Evolutionary conservation across 2,113 vertebrate species (phyloP).

Genomic region (Ranitomeya imitator): DNA sequence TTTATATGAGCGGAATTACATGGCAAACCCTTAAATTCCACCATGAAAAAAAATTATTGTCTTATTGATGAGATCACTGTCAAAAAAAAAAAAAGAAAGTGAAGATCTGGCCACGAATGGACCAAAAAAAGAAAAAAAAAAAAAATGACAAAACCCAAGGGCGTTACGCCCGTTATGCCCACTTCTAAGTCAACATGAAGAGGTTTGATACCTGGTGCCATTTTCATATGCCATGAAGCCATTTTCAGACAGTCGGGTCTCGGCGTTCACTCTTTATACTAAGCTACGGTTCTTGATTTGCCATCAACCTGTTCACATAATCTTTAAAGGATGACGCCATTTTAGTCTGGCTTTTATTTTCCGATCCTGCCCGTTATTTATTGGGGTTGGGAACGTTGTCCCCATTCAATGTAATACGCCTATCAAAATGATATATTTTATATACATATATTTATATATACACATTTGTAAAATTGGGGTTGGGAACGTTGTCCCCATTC

Average conservation of each 20-base stretch:
- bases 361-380: background rate
- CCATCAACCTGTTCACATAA: background rate
- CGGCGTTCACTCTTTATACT: background rate
- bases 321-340: background rate
- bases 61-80: background rate
- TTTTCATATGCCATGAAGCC: constrained; percentile 8
- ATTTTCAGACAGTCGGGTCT: constrained; percentile 12
- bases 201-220: background rate
- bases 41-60: background rate
- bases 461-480: no score
- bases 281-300: background rate
- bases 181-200: background rate
- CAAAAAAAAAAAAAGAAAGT: background rate
- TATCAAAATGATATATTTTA: no score
- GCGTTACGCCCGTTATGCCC: background rate
- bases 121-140: background rate
- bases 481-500: no score
- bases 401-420: no score
- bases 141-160: background rate
- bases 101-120: background rate
- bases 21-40: background rate
- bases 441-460: no score
- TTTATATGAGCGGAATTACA: background rate
- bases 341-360: background rate
- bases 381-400: background rate